Base-by-base conservation (phyloP, 1,140 invertebrate genomes). In the Bombus sylvicola region DNA sequence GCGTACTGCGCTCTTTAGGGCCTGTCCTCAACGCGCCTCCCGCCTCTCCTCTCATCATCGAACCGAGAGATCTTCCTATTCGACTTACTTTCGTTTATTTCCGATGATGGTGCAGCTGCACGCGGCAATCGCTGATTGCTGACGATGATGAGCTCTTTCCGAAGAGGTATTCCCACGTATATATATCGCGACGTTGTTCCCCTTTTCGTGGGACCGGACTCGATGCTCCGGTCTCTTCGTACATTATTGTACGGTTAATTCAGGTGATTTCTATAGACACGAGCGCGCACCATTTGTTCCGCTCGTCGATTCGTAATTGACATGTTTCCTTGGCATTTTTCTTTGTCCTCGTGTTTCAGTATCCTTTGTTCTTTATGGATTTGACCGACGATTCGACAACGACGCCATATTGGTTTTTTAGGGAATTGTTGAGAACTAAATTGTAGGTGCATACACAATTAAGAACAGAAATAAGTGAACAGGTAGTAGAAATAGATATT, bases 141-240 rank as follows among this genome's bases (percentile, higher is more conserved):
- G 74, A 28, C 78, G 71, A 81, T 74, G 83, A 81, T 74, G 77
- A 74, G 78, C 57, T 81, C 78, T 41, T 85, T 85, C 83, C 83
- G 76, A 84, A 79, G 53, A 79, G 76, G 39, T 71, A 43, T 78
- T 81, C 83, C 78, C 83, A 85, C 77, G 69, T 81, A 81, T 59
- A 81, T 59, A 72, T 73, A 84, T 84, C 83, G 76, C 76, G 83
- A 84, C 76, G 77, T 84, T 79, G 83, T 84, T 84, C 83, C 83
- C 83, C 75, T 84, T 84, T 84, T 79, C 83, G 82, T 83, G 82
- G 64, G 82, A 83, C 82, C 82, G 74, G 22, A 68, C 43, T 57
- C 64, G 43, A 59, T 69, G 74, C 43, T 57, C 74, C 75, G 82
- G 66, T 84, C 82, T 84, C 75, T 84, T 68, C 82, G 37, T 59